phyloP scores from a whole-genome alignment of 2,888 invertebrate species.

The Andricus curvator region DNA sequence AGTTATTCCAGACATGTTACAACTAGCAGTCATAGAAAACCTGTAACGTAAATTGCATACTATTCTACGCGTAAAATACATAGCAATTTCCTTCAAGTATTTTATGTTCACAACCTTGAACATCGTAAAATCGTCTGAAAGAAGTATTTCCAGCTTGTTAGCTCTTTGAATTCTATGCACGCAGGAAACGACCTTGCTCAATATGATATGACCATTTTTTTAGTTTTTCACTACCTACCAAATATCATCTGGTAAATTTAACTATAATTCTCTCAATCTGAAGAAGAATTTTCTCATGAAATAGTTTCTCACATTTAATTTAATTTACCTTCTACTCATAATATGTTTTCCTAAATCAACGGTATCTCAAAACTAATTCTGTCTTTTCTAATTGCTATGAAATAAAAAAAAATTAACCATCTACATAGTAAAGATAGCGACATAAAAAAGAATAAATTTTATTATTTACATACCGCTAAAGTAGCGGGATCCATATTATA shows the following conservation, averaged over 20 bases:
- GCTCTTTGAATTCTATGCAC: neutral
- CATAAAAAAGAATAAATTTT: neutral
- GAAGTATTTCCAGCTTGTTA: slow-evolving; percentile 11
- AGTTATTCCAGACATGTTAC: neutral
- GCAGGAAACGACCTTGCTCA: neutral
- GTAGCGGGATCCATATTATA: slow-evolving; percentile 16
- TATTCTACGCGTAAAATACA: slow-evolving; percentile 3
- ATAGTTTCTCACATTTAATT: neutral
- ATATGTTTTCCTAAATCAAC: neutral
- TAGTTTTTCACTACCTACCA: neutral
- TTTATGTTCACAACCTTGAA: slow-evolving; percentile 1
- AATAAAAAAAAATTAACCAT: neutral
- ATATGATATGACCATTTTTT: neutral
- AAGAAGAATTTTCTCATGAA: neutral
- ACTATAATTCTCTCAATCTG: neutral
- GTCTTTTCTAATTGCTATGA: neutral
- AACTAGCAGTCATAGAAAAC: neutral
- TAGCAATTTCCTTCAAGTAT: slow-evolving; percentile 3
- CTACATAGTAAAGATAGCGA: neutral
- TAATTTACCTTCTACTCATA: neutral
- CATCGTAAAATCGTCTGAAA: neutral
- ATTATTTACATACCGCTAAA: slow-evolving; percentile 16
- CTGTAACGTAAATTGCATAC: slow-evolving; percentile 6
- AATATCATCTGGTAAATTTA: neutral
- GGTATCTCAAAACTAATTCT: neutral